A percentile compares a stretch with the other conserved stretches of the same genome.
Conservation (phyloP, 2,113 vertebrate species). For the Pongo pygmaeus region DNA sequence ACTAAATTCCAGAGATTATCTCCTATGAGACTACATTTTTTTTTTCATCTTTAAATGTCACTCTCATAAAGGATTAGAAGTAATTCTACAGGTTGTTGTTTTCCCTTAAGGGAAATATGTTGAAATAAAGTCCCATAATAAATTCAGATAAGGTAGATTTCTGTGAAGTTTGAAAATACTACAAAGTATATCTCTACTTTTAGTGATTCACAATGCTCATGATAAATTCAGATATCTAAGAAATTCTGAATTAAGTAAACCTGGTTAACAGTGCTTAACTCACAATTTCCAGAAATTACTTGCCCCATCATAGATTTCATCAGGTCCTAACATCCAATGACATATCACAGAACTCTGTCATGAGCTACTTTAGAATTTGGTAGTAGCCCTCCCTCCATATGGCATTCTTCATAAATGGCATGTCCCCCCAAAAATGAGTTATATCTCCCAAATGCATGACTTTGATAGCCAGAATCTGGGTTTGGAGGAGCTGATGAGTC, state of each 20-base stretch:
- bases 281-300: neutral
- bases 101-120: neutral
- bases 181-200: neutral
- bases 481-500: neutral
- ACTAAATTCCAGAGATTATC: neutral
- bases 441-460: neutral
- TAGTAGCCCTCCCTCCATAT: neutral
- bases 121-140: neutral
- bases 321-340: neutral
- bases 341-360: neutral
- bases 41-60: neutral
- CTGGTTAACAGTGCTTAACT: neutral
- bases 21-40: neutral
- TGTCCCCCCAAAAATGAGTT: neutral
- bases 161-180: neutral
- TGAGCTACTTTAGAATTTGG: neutral
- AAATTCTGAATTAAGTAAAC: neutral
- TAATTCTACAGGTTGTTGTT: neutral
- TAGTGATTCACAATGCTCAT: neutral
- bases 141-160: neutral
- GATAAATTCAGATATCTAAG: neutral
- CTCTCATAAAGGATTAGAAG: neutral
- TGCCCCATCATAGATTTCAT: neutral
- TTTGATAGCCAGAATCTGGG: neutral
- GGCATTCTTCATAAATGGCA: neutral